Base-by-base conservation (phyloP, 2,797 vertebrate species). In the Microctenopoma stevenorrisi region DNA sequence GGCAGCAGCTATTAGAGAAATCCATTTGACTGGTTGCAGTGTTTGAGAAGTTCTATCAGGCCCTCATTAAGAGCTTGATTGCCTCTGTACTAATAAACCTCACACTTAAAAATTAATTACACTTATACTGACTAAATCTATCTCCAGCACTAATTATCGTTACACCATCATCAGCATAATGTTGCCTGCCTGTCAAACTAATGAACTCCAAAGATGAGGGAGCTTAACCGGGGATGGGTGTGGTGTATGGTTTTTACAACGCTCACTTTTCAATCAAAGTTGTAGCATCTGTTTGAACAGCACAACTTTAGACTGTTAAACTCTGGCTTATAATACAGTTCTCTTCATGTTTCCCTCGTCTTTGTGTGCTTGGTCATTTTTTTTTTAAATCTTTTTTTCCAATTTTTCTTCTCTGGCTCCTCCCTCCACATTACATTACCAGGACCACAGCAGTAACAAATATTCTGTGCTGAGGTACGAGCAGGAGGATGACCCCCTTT, bases 101-200 rank as follows among this genome's bases (percentile, higher is more conserved):
- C 80, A 87, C 86, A 89, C 79, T 88, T 74, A 83, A 87, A 89
- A 88, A 92, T 91, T 82, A 93, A 94, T 92, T 91, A 91, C 84
- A 90, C 75, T 89, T 93, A 88, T 84, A 93, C 84, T 89, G 82
- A 89, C 84, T 88, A 85, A 83, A 93, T 93, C 86, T 69, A 88
- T 91, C 90, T 84, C 54, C 74, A 78, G 82, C 83, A 80, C 72
- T 89, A 91, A 91, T 93, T 86, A 92, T 90, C 78, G 79, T 85
- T 89, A 86, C 75, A 83, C 52, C 81, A 79, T 59, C 82, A 90
- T 89, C 86, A 89, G 85, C 79, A 85, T 69, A 86, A 84, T 69
- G 75, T 46, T 1, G 59, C 40, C 76, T 53, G 83, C 68, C 71
- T 84, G 67, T 83, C 42, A 7, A 42, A 66, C 74, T 86, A 86